Evolutionary conservation across 2,113 vertebrate species (phyloP).

Genomic region (Cepphus grylle): DNA sequence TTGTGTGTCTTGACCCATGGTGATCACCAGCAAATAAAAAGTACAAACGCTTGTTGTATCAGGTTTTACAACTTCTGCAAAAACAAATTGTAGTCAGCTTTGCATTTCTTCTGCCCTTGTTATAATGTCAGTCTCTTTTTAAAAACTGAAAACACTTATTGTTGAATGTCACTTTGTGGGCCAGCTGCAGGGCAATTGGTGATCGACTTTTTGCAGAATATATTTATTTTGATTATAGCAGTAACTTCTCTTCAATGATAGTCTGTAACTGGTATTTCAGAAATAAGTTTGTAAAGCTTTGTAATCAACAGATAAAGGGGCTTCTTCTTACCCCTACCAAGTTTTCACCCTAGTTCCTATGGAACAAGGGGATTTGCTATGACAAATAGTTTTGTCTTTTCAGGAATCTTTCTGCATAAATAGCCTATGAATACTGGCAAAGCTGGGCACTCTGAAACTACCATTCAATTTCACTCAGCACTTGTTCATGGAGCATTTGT

Average conservation of each 20-base stretch:
- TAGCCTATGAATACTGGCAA: background rate
- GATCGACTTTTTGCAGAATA: background rate
- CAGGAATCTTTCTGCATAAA: background rate
- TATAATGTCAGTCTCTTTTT: background rate
- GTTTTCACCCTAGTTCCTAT: background rate
- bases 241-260: background rate
- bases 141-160: background rate
- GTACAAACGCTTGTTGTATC: background rate
- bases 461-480: background rate
- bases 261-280: background rate
- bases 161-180: background rate
- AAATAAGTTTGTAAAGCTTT: background rate
- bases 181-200: background rate
- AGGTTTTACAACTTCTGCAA: background rate
- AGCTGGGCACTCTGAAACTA: background rate
- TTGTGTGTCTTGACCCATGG: background rate
- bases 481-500: background rate
- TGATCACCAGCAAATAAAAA: background rate
- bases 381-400: background rate
- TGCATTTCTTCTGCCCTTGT: background rate
- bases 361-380: background rate
- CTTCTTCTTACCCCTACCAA: background rate
- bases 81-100: background rate
- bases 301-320: background rate
- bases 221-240: background rate